Base-by-base conservation (phyloP, 2,113 vertebrate species). In the Hirundichthys speculiger region DNA sequence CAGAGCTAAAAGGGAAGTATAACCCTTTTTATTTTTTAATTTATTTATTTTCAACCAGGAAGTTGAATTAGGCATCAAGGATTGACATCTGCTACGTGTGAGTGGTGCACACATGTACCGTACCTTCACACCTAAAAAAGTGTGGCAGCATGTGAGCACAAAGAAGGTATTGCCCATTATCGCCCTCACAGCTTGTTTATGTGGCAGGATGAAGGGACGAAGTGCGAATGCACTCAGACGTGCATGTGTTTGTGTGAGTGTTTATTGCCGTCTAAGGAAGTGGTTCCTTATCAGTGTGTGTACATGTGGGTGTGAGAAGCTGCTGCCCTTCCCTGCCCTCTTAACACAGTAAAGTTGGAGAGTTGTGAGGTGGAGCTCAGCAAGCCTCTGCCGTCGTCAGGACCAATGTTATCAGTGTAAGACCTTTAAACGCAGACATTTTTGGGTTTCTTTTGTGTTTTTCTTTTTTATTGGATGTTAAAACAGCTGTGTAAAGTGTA, bases 241-340 rank as follows among this genome's bases (percentile, higher is more conserved):
- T 45, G 48, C n/a, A 12, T 19, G 16, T 41, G 42, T 55, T 20
- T 55, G 46, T 27, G 49, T 50, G 55, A 9, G 61, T 1, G 27
- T 51, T 18, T 67, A 72, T 38, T 39, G 24, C 47, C 54, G 13
- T 69, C 24, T 62, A 49, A 83, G 86, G 80, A 86, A 84, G 76
- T 82, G 54, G 51, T 49, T 69, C 27, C 69, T 83, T 88, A 85
- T 90, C 82, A 64, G 72, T 24, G 66, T 58, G 51, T 57, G 54
- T 47, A 38, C 22, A 60, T 60, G 50, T 13, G 70, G 75, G 66
- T 63, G 82, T 80, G 79, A 56, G 68, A 47, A 53, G 40, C 19
- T 64, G 58, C 13, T 48, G 38, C 58, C 45, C 59, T 27, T 59
- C 45, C 53, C 52, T 52, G 51, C 74, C 64, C 79, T 65, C 52